phyloP scores from a whole-genome alignment of 1,140 invertebrate genomes.

The Lepidurus arcticus region DNA sequence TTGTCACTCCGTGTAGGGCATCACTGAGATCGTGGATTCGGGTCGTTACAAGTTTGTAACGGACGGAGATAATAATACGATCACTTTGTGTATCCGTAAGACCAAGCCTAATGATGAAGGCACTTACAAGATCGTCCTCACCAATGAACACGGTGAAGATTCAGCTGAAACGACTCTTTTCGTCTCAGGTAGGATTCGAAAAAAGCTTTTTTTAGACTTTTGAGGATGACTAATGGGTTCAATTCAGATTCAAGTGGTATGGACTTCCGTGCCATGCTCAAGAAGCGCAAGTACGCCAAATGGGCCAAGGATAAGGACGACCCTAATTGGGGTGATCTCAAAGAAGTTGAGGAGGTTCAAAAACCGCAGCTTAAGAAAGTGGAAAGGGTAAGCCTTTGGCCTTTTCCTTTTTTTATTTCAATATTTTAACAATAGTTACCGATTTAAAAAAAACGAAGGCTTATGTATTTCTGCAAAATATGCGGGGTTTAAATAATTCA shows the following conservation, averaged over 20 bases:
- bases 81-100: slow-evolving; percentile 91
- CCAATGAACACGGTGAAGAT: slow-evolving; percentile 89
- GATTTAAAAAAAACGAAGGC: not conserved
- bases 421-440: not conserved
- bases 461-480: not conserved
- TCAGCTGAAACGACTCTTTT: slow-evolving; percentile 90
- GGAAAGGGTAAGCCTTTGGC: slow-evolving; percentile 66
- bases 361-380: slow-evolving; percentile 77
- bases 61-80: slow-evolving; percentile 78
- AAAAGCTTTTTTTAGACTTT: not conserved
- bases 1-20: slow-evolving; percentile 48
- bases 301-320: slow-evolving; percentile 84
- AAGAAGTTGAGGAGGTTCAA: slow-evolving; percentile 80
- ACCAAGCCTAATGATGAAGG: slow-evolving; percentile 95
- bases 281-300: slow-evolving; percentile 92
- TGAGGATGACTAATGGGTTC: slow-evolving; percentile 36
- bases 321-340: slow-evolving; percentile 84
- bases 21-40: slow-evolving; percentile 83
- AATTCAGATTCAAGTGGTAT: slow-evolving; percentile 82
- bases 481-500: not conserved
- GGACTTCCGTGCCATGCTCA: slow-evolving; percentile 97
- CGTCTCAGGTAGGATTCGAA: slow-evolving; percentile 71
- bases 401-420: slow-evolving; percentile 27
- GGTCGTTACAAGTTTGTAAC: slow-evolving; percentile 87
- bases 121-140: slow-evolving; percentile 86